phyloP scores from a whole-genome alignment of 1,140 invertebrate genomes.

The Sitophilus oryzae region DNA sequence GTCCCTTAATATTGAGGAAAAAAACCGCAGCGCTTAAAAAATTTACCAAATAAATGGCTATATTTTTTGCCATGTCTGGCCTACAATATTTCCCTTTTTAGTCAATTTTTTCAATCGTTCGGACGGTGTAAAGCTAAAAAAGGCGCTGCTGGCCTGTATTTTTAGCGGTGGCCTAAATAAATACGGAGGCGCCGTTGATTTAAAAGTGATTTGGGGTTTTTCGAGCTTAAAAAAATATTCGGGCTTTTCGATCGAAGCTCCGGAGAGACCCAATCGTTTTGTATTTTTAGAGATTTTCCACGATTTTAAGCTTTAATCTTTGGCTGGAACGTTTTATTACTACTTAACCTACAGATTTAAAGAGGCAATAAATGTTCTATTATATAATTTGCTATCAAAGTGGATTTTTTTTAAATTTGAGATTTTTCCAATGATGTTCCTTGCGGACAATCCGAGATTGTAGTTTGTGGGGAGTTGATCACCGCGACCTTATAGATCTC shows the following conservation, averaged over 20 bases:
- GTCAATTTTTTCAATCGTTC: slow-evolving; percentile 2
- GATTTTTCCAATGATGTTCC: too few species aligned
- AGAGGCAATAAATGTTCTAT: too few species aligned
- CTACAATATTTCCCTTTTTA: neutral
- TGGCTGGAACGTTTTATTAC: too few species aligned
- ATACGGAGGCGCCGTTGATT: slow-evolving; percentile 2
- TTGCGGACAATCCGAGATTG: too few species aligned
- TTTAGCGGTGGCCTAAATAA: slow-evolving; percentile 12
- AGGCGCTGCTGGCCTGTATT: slow-evolving; percentile 7
- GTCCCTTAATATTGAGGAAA: slow-evolving; percentile 7
- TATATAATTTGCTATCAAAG: too few species aligned
- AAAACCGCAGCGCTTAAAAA: slow-evolving; percentile 7
- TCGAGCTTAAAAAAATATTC: neutral
- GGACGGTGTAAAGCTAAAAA: neutral
- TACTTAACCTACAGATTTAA: too few species aligned
- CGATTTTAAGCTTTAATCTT: too few species aligned
- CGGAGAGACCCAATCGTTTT: too few species aligned
- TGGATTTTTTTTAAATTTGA: too few species aligned
- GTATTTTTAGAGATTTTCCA: too few species aligned
- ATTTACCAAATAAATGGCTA: slow-evolving; percentile 1
- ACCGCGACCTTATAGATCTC: too few species aligned
- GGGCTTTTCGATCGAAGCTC: neutral
- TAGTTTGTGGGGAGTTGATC: too few species aligned
- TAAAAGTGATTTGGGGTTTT: slow-evolving; percentile 5
- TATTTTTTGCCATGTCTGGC: slow-evolving; percentile 2